phyloP scores from a whole-genome alignment of 2,113 vertebrate species.

The Circaetus cinerascens region DNA sequence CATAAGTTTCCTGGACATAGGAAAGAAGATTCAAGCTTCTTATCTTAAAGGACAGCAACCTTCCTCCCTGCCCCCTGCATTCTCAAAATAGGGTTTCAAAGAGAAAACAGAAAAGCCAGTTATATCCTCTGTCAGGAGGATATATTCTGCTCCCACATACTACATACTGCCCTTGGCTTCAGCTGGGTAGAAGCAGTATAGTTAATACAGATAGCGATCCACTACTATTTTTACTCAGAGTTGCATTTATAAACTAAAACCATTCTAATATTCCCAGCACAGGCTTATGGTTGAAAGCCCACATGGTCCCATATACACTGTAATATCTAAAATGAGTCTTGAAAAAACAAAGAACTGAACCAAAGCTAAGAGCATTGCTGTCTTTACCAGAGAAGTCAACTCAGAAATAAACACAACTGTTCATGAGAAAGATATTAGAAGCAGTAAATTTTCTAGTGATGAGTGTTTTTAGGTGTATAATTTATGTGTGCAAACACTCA shows the following conservation, averaged over 20 bases:
- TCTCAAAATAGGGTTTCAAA: background rate
- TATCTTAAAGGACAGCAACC: background rate
- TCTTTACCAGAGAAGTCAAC: slow-evolving; percentile 37
- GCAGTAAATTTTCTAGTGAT: slow-evolving; percentile 60
- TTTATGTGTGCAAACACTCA: slow-evolving; percentile 60
- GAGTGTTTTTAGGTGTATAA: slow-evolving; percentile 54
- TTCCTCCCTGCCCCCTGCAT: background rate
- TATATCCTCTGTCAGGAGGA: background rate
- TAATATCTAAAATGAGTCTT: slow-evolving; percentile 21
- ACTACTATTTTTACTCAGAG: background rate
- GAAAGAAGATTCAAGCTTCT: background rate
- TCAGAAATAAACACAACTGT: slow-evolving; percentile 59
- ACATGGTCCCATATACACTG: background rate
- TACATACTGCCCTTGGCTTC: background rate
- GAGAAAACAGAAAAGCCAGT: background rate
- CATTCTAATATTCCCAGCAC: background rate
- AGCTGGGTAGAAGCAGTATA: background rate
- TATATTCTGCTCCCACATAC: background rate
- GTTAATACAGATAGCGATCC: background rate
- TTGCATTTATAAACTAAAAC: slow-evolving; percentile 3
- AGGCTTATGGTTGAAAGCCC: background rate
- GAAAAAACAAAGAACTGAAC: slow-evolving; percentile 43
- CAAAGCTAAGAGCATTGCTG: slow-evolving; percentile 6
- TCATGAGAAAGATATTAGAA: slow-evolving; percentile 66
- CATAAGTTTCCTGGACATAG: background rate